A percentile compares a stretch with the other conserved stretches of the same genome.
These are phyloP conservation scores for Dichetophora obliterata DNA, from an alignment of 2,888 invertebrate genomes.

Conservation along the genomic window DNA sequence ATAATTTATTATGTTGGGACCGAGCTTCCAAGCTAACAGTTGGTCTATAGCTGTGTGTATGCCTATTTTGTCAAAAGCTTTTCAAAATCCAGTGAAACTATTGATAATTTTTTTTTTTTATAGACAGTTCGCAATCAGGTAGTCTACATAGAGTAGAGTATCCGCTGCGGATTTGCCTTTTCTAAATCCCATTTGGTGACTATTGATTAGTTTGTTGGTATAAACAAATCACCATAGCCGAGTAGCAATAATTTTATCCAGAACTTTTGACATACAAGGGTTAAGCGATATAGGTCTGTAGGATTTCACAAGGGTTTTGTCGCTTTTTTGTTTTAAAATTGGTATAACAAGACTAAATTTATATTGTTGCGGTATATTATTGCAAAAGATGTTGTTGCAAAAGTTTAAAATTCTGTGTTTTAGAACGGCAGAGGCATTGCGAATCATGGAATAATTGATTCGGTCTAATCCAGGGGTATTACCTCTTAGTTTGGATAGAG, in stretches of 20 bases:
- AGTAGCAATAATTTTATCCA: conserved; percentile 43
- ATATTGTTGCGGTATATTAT: conserved; percentile 34
- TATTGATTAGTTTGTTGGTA: not conserved
- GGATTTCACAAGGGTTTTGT: conserved; percentile 41
- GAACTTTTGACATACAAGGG: conserved; percentile 43
- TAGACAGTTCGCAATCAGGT: not conserved
- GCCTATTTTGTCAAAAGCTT: conserved; percentile 33
- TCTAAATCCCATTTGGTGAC: conserved; percentile 41
- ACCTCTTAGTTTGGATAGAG: too few relatives aligned
- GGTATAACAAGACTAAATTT: conserved; percentile 34
- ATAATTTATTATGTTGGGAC: conserved; percentile 20
- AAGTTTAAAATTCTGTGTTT: too few relatives aligned
- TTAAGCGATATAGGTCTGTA: conserved; percentile 48
- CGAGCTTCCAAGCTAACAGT: conserved; percentile 33
- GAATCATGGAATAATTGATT: too few relatives aligned
- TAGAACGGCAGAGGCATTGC: too few relatives aligned
- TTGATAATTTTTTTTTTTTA: not conserved
- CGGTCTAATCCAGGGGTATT: too few relatives aligned
- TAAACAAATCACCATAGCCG: conserved; percentile 43
- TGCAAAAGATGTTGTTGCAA: conserved; percentile 35
- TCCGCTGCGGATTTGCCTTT: not conserved
- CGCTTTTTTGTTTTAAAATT: conserved; percentile 39
- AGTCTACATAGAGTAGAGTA: not conserved
- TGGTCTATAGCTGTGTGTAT: conserved; percentile 22
- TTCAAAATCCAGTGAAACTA: conserved; percentile 26